Evolutionary conservation across 2,113 vertebrate species (phyloP).

Genomic region (Rhinolophus sinicus): DNA sequence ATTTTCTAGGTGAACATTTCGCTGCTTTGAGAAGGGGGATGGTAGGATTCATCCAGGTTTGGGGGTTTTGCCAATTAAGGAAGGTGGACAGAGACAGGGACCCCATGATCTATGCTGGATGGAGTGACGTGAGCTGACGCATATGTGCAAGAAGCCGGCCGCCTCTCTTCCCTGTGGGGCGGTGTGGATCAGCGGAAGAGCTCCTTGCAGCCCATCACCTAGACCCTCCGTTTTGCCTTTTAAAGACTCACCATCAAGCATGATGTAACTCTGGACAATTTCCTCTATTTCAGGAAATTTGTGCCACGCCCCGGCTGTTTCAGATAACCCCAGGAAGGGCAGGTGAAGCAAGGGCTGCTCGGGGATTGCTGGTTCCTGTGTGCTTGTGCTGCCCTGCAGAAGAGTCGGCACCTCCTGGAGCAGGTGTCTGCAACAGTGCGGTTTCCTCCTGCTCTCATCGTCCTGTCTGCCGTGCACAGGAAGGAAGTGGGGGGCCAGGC

Average conservation of each 20-base stretch:
- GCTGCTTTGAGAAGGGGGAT: not conserved
- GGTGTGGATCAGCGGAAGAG: not conserved
- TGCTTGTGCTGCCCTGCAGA: slow-evolving; percentile 93
- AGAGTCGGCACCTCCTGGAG: slow-evolving; percentile 89
- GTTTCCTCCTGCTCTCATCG: rapidly evolving
- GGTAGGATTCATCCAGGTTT: not conserved
- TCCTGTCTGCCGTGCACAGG: not conserved
- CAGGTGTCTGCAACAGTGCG: slow-evolving; percentile 84
- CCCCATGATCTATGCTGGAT: not conserved
- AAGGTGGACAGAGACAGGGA: not conserved
- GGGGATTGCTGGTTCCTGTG: slow-evolving; percentile 99
- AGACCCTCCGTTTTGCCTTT: not conserved
- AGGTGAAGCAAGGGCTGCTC: slow-evolving; percentile 95
- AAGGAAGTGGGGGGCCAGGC: not conserved
- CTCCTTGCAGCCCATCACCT: not conserved
- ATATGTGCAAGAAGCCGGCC: not conserved
- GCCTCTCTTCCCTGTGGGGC: rapidly evolving
- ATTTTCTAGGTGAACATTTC: not conserved
- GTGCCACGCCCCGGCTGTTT: slow-evolving; percentile 89
- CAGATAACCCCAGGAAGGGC: slow-evolving; percentile 86
- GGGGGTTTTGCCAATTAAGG: not conserved
- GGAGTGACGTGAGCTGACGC: not conserved
- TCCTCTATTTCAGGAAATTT: slow-evolving; percentile 91
- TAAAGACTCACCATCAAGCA: rapidly evolving
- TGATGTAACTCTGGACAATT: not conserved